phyloP scores from a whole-genome alignment of 2,113 vertebrate species.

The Phylloscopus trochilus region DNA sequence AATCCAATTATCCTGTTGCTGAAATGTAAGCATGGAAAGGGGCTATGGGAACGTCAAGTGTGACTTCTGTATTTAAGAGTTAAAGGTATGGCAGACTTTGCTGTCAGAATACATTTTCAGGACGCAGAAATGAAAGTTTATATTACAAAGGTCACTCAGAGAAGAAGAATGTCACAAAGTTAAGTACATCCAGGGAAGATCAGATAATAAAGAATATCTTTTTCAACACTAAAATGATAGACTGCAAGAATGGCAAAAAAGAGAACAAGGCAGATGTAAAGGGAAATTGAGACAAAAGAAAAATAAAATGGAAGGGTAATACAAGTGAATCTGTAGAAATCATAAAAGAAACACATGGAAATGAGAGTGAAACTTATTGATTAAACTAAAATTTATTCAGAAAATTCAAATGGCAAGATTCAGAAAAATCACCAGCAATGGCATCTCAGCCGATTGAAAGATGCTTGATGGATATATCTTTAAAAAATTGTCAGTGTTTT shows the following conservation, averaged over 20 bases:
- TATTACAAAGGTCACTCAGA: conserved; percentile 78
- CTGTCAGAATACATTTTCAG: conserved; percentile 64
- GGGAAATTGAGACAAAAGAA: conserved; percentile 58
- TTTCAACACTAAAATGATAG: conserved; percentile 64
- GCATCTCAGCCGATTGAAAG: conserved; percentile 63
- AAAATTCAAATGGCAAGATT: conserved; percentile 71
- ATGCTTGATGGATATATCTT: conserved; percentile 63
- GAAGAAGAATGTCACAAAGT: conserved; percentile 77
- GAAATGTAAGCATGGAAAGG: background rate
- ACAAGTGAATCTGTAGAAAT: conserved; percentile 59
- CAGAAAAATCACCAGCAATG: conserved; percentile 66
- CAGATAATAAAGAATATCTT: conserved; percentile 75
- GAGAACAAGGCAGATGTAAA: conserved; percentile 57
- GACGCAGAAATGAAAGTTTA: conserved; percentile 63
- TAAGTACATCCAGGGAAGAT: conserved; percentile 69
- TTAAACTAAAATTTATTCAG: conserved; percentile 77
- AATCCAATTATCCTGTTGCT: background rate
- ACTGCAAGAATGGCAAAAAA: conserved; percentile 55
- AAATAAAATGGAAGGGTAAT: conserved; percentile 66
- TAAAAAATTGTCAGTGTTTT: conserved; percentile 67
- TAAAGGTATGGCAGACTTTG: conserved; percentile 60
- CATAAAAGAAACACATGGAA: conserved; percentile 65
- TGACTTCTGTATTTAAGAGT: conserved; percentile 45
- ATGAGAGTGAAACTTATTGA: conserved; percentile 72
- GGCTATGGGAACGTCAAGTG: background rate